Base-by-base conservation (phyloP, 2,888 invertebrate species). In the Balanococcus diminutus region DNA sequence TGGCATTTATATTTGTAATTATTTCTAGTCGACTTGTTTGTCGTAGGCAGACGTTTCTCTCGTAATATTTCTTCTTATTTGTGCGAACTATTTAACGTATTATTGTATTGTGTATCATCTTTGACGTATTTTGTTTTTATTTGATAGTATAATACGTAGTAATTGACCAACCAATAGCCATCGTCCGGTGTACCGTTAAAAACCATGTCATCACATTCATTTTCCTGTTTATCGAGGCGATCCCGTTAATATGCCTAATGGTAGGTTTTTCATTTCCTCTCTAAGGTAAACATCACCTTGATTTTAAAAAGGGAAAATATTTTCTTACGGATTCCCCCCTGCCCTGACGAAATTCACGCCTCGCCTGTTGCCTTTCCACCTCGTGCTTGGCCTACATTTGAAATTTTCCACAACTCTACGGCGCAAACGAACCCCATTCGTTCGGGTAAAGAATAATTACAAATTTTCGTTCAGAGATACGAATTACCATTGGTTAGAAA, bases 321-420 rank as follows among this genome's bases (percentile, higher is more conserved):
- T 25, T 25, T 22, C 22, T 61, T 3, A 25, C 61, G 9, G 2
- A 67, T 28, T 67, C 67, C 11, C 28, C 16, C 67, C 28, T 16
- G 28, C 14, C 67, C 28, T 16, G 28, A 3, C 67, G 67, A 67
- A 67, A 16, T 61, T 67, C 67, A 28, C 67, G 67, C 67, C 67
- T 67, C 67, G 67, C 67, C 67, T 67, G 67, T 67, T 67, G 67
- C 67, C 67, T 67, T 67, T 67, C 16, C 67, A 67, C 67, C 67
- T 67, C 67, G 67, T 67, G 67, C 16, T 16, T 67, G 67, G 28
- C 67, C 67, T 67, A 67, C 67, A 28, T 67, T 67, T 31, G 28
- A 67, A n/a, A 67, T 67, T 67, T 56, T 31, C 16, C 28, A 14
- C n/a, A 67, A 61, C 28, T 16, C 14, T 28, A 67, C 67, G 28